Conservation (phyloP, 1,140 invertebrate genomes). For the Hydropsyche tenuis region DNA sequence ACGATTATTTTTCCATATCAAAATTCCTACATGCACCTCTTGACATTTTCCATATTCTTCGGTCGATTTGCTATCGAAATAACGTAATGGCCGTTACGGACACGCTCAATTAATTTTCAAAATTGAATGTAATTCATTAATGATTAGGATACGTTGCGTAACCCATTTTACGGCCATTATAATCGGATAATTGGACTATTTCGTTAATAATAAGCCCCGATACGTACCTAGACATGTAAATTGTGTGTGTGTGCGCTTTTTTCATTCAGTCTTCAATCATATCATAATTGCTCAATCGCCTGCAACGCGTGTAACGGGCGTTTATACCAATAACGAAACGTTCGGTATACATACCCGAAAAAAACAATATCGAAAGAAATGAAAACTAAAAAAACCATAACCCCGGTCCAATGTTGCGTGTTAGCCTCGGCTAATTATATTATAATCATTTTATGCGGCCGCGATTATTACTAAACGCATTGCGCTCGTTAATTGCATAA, state of each 20-base stretch:
- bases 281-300: conserved; percentile 38
- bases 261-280: conserved; percentile 9
- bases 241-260: background rate
- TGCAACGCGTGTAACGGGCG: conserved; percentile 12
- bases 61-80: background rate
- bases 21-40: too few species aligned
- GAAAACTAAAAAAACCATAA: background rate
- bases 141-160: conserved; percentile 19
- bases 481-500: too few species aligned
- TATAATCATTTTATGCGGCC: conserved; percentile 31
- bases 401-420: conserved; percentile 30
- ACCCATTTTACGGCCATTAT: conserved; percentile 10
- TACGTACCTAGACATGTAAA: too few species aligned
- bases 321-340: conserved; percentile 8
- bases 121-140: conserved; percentile 33
- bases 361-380: too few species aligned
- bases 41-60: background rate
- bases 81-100: background rate
- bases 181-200: conserved; percentile 23
- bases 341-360: background rate
- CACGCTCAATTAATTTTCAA: conserved; percentile 19
- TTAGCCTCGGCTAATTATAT: conserved; percentile 28
- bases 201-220: conserved; percentile 8
- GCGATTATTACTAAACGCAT: background rate
- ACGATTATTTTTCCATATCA: too few species aligned